Conservation (phyloP, 2,797 vertebrate genomes). For the Melopsittacus undulatus region DNA sequence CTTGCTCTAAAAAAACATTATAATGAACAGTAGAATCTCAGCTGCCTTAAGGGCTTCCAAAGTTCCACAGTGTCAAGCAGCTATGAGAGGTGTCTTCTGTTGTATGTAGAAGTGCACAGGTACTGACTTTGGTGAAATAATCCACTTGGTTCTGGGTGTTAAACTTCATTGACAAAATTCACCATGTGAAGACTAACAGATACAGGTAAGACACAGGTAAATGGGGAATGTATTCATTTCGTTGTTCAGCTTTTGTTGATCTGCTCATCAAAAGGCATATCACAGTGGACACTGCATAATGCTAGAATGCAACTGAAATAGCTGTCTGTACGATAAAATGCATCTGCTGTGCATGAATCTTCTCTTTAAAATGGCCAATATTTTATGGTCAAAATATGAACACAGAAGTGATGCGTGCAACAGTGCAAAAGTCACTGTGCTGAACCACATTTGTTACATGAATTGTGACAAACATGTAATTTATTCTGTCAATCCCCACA, state of each 20-base stretch:
- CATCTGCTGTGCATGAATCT: background rate
- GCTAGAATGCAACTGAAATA: background rate
- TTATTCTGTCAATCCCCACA: background rate
- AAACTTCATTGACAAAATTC: background rate
- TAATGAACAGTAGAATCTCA: background rate
- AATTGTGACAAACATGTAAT: background rate
- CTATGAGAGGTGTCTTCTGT: background rate
- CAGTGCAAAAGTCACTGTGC: background rate
- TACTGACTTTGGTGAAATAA: background rate
- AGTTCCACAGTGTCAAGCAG: background rate
- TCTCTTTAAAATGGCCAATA: background rate
- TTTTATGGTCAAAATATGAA: background rate
- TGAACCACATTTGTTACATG: background rate
- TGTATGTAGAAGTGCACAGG: background rate
- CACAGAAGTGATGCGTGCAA: background rate
- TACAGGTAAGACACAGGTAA: background rate
- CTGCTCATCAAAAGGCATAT: background rate
- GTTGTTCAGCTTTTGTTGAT: background rate
- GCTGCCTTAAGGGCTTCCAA: background rate
- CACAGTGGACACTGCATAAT: background rate
- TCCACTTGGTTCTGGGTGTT: background rate
- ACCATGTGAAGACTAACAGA: background rate
- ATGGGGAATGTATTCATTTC: background rate
- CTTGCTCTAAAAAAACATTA: background rate
- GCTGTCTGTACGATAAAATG: background rate